These are phyloP conservation scores for Capromys pilorides DNA, from an alignment of 2,797 vertebrate species.

Conservation along the genomic window DNA sequence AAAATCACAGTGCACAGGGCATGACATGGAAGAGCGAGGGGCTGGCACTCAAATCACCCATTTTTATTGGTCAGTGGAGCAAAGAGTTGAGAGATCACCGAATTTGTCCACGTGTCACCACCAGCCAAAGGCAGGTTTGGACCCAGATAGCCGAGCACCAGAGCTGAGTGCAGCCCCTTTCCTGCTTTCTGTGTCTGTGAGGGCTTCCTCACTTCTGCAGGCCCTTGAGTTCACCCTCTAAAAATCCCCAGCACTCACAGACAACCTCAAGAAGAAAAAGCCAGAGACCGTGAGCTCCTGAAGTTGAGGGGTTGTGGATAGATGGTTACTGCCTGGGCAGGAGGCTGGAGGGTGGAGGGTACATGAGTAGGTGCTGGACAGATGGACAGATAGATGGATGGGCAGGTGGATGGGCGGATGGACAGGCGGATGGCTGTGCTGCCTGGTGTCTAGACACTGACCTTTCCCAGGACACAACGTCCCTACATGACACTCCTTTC, in stretches of 20 bases:
- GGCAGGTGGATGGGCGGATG: no score
- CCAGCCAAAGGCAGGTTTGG: no score
- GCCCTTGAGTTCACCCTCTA: not conserved
- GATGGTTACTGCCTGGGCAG: no score
- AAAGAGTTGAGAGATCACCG: not conserved
- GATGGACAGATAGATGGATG: not conserved
- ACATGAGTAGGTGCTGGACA: no score
- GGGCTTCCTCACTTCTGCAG: not conserved
- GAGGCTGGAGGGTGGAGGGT: not conserved
- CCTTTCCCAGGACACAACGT: not conserved
- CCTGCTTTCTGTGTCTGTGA: not conserved
- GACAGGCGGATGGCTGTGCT: not conserved
- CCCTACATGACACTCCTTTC: not conserved
- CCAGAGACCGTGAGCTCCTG: not conserved
- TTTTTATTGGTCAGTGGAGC: not conserved
- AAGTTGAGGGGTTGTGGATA: not conserved
- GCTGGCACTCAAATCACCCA: not conserved
- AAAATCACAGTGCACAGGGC: not conserved
- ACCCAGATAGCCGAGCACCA: not conserved
- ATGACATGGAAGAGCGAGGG: not conserved
- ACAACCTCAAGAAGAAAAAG: not conserved
- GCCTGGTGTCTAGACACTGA: not conserved
- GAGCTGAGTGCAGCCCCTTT: not conserved
- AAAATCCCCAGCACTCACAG: not conserved
- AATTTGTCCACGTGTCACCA: not conserved